Conservation (phyloP, 2,113 vertebrate genomes). For the Arvicanthis niloticus region DNA sequence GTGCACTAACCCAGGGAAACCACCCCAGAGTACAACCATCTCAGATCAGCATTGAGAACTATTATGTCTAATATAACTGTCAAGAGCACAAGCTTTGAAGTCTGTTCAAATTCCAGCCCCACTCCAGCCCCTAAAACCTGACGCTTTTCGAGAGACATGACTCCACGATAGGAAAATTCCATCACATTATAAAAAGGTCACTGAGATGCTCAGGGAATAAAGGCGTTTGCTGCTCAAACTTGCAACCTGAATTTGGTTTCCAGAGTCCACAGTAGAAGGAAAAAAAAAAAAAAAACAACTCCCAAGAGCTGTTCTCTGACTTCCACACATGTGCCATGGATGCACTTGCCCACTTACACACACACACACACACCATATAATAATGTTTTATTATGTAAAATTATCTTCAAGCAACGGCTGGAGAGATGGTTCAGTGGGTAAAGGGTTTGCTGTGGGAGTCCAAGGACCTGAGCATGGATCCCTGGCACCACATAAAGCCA, state of each 20-base stretch:
- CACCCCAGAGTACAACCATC: too few species aligned
- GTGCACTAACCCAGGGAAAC: rapidly evolving
- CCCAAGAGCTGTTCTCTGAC: neutral
- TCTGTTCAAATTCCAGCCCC: neutral
- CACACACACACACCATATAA: neutral
- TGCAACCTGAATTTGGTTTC: neutral
- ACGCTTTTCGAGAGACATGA: neutral
- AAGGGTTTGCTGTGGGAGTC: neutral
- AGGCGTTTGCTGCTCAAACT: neutral
- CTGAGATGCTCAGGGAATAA: too few species aligned
- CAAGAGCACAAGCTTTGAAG: neutral
- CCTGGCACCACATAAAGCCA: neutral
- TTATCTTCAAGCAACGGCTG: neutral
- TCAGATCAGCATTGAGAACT: neutral
- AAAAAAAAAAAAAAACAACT: neutral
- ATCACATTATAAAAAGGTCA: neutral
- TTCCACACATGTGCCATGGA: neutral
- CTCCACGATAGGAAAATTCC: too few species aligned
- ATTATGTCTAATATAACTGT: neutral
- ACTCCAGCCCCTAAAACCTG: neutral
- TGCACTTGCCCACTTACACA: neutral
- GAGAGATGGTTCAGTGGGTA: neutral
- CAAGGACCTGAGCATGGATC: too few species aligned
- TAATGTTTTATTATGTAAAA: neutral
- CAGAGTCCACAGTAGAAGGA: neutral